Evolutionary conservation across 1,140 invertebrate species (phyloP).

Genomic region (Aphaenogaster ashmeadi): DNA sequence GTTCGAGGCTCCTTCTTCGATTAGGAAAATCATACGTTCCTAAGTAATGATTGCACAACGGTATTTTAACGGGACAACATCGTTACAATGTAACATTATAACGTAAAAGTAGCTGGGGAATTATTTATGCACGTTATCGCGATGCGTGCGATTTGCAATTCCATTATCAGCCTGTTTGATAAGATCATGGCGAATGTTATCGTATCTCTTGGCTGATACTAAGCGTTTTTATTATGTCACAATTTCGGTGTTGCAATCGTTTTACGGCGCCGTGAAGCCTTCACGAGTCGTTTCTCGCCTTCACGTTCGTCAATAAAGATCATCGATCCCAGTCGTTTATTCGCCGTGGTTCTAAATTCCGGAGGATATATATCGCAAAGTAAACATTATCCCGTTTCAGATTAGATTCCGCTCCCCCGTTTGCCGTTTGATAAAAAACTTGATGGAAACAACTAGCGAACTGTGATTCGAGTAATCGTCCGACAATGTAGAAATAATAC

Average conservation of each 20-base stretch:
- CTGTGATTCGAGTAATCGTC: neutral
- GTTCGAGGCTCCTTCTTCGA: neutral
- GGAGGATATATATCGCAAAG: slow-evolving; percentile 1
- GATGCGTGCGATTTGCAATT: neutral
- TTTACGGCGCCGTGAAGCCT: neutral
- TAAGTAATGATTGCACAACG: neutral
- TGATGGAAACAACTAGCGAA: slow-evolving; percentile 5
- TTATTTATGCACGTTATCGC: slow-evolving; percentile 42
- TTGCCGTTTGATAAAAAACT: neutral
- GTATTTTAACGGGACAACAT: neutral
- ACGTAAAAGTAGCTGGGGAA: slow-evolving; percentile 4
- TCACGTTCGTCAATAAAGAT: neutral
- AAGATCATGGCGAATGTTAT: slow-evolving; percentile 39
- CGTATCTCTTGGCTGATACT: slow-evolving; percentile 7
- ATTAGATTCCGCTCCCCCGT: neutral
- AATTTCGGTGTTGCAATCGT: neutral
- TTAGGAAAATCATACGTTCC: neutral
- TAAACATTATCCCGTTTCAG: neutral
- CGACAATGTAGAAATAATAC: neutral
- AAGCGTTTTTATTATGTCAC: slow-evolving; percentile 35
- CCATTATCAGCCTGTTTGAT: slow-evolving; percentile 32
- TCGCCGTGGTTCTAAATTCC: neutral
- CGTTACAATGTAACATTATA: neutral
- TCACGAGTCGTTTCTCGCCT: neutral
- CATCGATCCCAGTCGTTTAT: neutral